Percentiles rank a stretch among this genome's conserved stretches.
These are phyloP conservation scores for Mamestra brassicae DNA, from an alignment of 2,888 invertebrate genomes.

Conservation along the genomic window DNA sequence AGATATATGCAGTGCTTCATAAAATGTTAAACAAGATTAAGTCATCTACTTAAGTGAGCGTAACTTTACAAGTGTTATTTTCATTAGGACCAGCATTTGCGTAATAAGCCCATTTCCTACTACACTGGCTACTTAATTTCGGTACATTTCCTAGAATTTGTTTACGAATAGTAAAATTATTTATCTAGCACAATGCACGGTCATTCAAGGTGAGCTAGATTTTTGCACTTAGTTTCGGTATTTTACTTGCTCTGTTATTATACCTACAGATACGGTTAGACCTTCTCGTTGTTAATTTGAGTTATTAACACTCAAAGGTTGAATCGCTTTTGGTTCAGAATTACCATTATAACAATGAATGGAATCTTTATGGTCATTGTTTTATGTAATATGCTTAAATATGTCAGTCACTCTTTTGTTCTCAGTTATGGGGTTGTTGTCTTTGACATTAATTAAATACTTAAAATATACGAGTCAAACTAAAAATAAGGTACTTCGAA, in stretches of 20 bases:
- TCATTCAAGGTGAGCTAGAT: constrained; percentile 55
- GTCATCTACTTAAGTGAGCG: constrained; percentile 4
- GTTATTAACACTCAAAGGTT: constrained; percentile 47
- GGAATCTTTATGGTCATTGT: background rate
- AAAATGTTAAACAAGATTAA: constrained; percentile 31
- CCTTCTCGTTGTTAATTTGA: constrained; percentile 44
- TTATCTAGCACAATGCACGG: constrained; percentile 42
- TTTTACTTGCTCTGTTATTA: constrained; percentile 42
- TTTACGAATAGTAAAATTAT: constrained; percentile 49
- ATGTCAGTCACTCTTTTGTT: background rate
- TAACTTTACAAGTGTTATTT: constrained; percentile 28
- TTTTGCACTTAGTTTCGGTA: constrained; percentile 49
- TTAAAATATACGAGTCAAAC: constrained; percentile 21
- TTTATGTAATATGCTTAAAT: background rate
- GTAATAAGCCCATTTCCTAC: constrained; percentile 38
- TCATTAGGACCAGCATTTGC: constrained; percentile 38
- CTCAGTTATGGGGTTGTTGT: background rate
- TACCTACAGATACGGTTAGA: constrained; percentile 29
- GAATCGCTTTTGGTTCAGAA: constrained; percentile 24
- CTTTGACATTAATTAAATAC: no score
- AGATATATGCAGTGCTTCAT: background rate
- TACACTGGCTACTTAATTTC: constrained; percentile 8
- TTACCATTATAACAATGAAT: background rate
- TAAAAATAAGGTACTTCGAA: constrained; percentile 48
- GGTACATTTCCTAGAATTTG: constrained; percentile 27